Percentiles rank a stretch among this genome's conserved stretches.
Evolutionary conservation across 2,113 vertebrate genomes (phyloP).

Genomic region (Neomonachus schauinslandi): DNA sequence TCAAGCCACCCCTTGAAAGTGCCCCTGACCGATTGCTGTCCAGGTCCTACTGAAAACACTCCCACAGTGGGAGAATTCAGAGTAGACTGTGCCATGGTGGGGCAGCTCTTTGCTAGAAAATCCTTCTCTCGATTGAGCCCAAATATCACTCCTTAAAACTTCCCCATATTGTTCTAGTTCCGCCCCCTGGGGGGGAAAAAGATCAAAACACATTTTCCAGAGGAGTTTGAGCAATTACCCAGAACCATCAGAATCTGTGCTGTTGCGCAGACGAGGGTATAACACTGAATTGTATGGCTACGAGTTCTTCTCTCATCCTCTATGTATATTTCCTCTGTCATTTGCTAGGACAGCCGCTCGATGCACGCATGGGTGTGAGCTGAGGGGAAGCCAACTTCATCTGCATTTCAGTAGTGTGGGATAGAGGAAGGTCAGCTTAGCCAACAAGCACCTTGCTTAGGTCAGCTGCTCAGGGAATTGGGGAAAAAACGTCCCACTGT

Average conservation of each 20-base stretch:
- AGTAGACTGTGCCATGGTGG: accelerated
- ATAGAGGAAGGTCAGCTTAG: accelerated
- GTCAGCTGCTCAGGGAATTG: neutral
- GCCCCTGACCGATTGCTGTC: accelerated
- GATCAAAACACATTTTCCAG: neutral
- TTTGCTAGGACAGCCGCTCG: neutral
- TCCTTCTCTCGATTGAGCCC: neutral
- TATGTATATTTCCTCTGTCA: accelerated
- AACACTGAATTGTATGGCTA: accelerated
- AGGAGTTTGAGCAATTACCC: neutral
- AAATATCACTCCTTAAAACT: neutral
- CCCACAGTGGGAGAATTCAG: accelerated
- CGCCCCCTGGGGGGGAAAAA: neutral
- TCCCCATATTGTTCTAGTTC: no score
- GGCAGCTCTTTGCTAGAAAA: neutral
- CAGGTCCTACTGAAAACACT: accelerated
- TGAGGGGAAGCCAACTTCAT: accelerated
- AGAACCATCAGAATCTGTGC: neutral
- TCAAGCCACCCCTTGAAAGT: neutral
- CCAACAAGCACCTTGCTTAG: neutral
- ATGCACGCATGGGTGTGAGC: accelerated
- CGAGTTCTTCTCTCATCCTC: accelerated
- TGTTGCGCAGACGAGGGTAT: accelerated
- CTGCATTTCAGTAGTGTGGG: accelerated
- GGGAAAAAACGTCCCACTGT: accelerated